Evolutionary conservation across 2,797 vertebrate genomes (phyloP).

Genomic region (Hybognathus amarus): DNA sequence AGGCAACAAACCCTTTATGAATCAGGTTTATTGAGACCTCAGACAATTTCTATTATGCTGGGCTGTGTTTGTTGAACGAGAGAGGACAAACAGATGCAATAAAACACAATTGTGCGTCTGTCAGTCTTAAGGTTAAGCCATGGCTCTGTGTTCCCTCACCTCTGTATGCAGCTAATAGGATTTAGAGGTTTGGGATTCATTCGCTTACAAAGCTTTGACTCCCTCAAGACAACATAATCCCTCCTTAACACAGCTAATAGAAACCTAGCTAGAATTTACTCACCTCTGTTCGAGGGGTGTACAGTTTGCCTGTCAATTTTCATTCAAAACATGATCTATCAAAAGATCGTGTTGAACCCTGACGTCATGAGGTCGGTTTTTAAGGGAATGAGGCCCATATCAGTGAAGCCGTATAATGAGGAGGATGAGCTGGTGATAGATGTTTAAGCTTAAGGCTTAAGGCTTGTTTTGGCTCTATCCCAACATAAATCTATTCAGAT

Average conservation of each 20-base stretch:
- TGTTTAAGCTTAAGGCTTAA: slow-evolving; percentile 24
- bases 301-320: slow-evolving; percentile 9
- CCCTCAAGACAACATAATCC: slow-evolving; percentile 49
- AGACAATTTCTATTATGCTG: slow-evolving; percentile 9
- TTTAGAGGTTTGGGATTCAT: slow-evolving; percentile 52
- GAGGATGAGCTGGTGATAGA: slow-evolving; percentile 12
- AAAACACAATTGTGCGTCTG: slow-evolving; percentile 44
- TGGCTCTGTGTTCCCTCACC: slow-evolving; percentile 40
- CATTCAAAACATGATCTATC: not conserved
- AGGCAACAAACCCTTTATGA: slow-evolving; percentile 9
- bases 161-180: slow-evolving; percentile 37
- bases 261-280: slow-evolving; percentile 41
- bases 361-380: not conserved
- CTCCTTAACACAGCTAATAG: slow-evolving; percentile 47
- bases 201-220: slow-evolving; percentile 44
- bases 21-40: slow-evolving; percentile 10
- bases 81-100: slow-evolving; percentile 47
- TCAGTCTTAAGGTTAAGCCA: slow-evolving; percentile 50
- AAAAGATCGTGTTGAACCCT: not conserved
- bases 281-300: slow-evolving; percentile 29
- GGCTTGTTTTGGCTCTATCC: slow-evolving; percentile 15
- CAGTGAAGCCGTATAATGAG: not conserved
- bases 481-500: slow-evolving; percentile 2
- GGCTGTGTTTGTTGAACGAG: not conserved
- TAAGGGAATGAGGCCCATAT: not conserved